Base-by-base conservation (phyloP, 2,113 vertebrate genomes). In the Chlamydotis undulata region DNA sequence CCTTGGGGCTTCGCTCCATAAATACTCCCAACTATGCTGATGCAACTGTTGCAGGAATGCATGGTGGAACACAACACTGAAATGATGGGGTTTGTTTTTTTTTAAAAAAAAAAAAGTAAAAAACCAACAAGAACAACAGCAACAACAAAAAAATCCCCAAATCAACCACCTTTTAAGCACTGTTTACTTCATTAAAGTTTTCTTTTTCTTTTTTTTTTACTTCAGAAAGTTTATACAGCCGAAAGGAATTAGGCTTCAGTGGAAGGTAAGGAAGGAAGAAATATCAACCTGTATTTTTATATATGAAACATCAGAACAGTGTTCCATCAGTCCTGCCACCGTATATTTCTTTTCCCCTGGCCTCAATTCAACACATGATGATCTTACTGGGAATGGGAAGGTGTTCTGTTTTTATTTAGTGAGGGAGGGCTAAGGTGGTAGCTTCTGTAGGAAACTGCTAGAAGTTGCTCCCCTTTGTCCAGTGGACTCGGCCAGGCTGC, bases 11-110 rank as follows among this genome's bases (percentile, higher is more conserved):
- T 89, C 59, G 15, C 76, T 94, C 91, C 94, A 63, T 23, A 92
- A 94, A 89, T 76, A 86, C 93, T 70, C 83, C 17, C 86, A 89
- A 86, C 71, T 50, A 50, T 63, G 89, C 93, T 90, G 91, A 94
- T 86, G 76, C 90, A 88, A 95, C 88, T 69, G 82, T 75, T 94
- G 0, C 78, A 92, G 90, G 88, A 94, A 92, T 71, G 80, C 59
- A 21, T 3, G 2, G 45, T 22, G 50, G 63, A 86, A 92, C 63
- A 65, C 75, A 70, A 25, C 2, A 49, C 55, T 80, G 79, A 88
- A 80, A 63, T 19, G 37, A 6, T 63, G 26, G 19, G 33, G 35
- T 35, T 35, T 35, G 35, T 35, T 35, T 35, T 45, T 52, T 50
- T 52, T 26, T 49, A 45, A 41, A 60, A 33, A 37, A 43, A 49